Conservation (phyloP, 2,888 invertebrate species). For the Ellobium chinense region DNA sequence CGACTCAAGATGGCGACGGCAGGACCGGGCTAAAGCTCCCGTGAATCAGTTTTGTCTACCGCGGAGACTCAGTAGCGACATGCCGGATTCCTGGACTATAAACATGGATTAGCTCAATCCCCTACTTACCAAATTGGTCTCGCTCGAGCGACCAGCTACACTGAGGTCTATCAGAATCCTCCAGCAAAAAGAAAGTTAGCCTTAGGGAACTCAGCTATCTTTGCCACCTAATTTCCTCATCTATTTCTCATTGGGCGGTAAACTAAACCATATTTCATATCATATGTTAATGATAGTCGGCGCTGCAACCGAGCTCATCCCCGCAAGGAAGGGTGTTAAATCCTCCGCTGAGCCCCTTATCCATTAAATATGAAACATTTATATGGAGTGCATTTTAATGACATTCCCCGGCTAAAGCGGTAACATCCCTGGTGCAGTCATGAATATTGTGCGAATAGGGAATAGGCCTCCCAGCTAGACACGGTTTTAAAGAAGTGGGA, state of each 20-base stretch:
- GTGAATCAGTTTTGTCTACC: constrained; percentile 34
- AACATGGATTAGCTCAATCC: constrained; percentile 42
- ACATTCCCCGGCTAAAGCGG: no score
- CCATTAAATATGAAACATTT: no score
- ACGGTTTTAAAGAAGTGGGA: no score
- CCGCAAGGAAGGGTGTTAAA: no score
- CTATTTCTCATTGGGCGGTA: background rate
- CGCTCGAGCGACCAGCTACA: background rate
- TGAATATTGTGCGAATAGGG: no score
- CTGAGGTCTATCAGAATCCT: background rate
- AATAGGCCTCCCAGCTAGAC: no score
- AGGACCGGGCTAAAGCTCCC: background rate
- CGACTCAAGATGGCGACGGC: constrained; percentile 39
- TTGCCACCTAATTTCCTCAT: background rate
- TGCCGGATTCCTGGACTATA: background rate
- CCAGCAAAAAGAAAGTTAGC: no score
- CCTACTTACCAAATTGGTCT: constrained; percentile 29
- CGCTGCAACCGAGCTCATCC: background rate
- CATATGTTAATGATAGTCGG: background rate
- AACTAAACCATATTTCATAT: constrained; percentile 1
- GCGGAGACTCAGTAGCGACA: constrained; percentile 13
- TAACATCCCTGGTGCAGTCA: no score
- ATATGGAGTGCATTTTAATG: no score
- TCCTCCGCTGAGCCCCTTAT: no score
- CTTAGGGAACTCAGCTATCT: background rate